Evolutionary conservation across 1,140 invertebrate species (phyloP).

Genomic region (Daktulosphaira vitifoliae): DNA sequence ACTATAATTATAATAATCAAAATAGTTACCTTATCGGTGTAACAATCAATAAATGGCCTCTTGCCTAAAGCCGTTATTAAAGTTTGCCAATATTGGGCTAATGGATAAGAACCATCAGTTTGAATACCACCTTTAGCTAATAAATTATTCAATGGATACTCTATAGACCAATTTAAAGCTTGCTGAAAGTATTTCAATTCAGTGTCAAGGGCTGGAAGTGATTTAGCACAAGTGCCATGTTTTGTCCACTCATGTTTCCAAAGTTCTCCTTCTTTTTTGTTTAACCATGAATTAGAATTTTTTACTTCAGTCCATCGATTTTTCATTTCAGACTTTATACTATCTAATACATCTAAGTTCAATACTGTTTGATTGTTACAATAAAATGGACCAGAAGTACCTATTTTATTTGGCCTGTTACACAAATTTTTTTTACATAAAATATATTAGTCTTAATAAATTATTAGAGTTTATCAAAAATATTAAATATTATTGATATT

Average conservation of each 20-base stretch:
- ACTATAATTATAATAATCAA: background rate
- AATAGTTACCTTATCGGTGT: background rate
- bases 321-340: slow-evolving; percentile 53
- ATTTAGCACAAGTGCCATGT: slow-evolving; percentile 69
- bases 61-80: slow-evolving; percentile 23
- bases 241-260: slow-evolving; percentile 81
- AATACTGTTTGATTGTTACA: slow-evolving; percentile 61
- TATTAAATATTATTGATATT: background rate
- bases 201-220: slow-evolving; percentile 51
- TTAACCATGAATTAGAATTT: slow-evolving; percentile 42
- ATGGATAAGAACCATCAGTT: background rate
- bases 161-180: slow-evolving; percentile 50
- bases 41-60: slow-evolving; percentile 18
- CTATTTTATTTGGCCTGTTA: slow-evolving; percentile 56
- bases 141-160: slow-evolving; percentile 5
- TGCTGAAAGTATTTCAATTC: slow-evolving; percentile 64
- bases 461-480: background rate
- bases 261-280: slow-evolving; percentile 46
- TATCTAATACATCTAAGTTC: slow-evolving; percentile 49
- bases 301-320: slow-evolving; percentile 67
- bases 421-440: no score
- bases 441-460: background rate
- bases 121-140: background rate
- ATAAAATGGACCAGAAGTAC: slow-evolving; percentile 56
- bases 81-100: slow-evolving; percentile 15